A percentile compares a stretch with the other conserved stretches of the same genome.
phyloP scores from a whole-genome alignment of 2,113 vertebrate genomes.

The Noctilio leporinus region DNA sequence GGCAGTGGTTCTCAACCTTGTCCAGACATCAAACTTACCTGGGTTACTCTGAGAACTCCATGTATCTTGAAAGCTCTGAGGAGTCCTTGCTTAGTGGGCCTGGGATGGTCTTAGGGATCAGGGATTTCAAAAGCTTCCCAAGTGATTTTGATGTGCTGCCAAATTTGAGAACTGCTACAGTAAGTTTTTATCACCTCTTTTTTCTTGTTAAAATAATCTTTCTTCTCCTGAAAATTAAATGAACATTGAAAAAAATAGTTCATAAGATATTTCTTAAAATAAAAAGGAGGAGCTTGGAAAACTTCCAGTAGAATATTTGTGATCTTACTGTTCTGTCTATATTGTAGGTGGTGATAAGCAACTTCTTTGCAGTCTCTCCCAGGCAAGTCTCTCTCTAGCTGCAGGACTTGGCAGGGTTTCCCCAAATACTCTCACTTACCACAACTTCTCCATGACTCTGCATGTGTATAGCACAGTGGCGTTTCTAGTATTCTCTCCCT shows the following conservation, averaged over 20 bases:
- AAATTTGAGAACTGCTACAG: neutral
- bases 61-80: no score
- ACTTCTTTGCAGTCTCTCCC: no score
- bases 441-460: neutral
- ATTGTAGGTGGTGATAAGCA: accelerated
- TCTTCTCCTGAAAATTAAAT: neutral
- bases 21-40: neutral
- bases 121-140: neutral
- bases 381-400: neutral
- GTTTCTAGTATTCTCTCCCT: neutral
- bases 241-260: neutral
- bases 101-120: neutral
- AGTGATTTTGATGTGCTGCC: neutral
- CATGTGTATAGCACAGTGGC: neutral
- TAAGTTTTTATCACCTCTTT: neutral
- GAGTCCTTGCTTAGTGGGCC: neutral
- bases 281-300: neutral
- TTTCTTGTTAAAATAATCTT: neutral
- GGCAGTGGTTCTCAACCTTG: neutral
- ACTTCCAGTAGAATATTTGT: neutral
- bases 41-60: neutral
- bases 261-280: neutral
- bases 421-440: neutral
- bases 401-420: neutral
- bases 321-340: no score